A percentile compares a stretch with the other conserved stretches of the same genome.
phyloP scores from a whole-genome alignment of 2,888 invertebrate genomes.

The Chorisops tibialis region DNA sequence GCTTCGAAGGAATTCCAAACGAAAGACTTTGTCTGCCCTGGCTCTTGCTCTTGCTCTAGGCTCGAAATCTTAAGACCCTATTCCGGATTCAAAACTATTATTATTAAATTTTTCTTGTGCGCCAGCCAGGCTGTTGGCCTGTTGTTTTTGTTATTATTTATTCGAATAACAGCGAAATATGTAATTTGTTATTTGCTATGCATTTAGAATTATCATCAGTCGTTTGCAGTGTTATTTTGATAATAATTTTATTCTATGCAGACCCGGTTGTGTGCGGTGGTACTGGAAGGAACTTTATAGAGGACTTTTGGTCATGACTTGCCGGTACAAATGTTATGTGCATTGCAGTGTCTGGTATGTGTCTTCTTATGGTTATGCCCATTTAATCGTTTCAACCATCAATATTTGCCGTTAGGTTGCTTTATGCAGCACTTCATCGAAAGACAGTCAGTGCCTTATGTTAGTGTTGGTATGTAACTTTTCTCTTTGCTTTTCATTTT shows the following conservation, averaged over 20 bases:
- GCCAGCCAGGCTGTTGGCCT: no score
- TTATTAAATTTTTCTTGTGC: no score
- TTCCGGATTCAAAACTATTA: no score
- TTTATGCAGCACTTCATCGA: slow-evolving; percentile 27
- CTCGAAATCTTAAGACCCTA: no score
- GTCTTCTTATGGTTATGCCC: slow-evolving; percentile 29
- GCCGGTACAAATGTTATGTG: neutral
- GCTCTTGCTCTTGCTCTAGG: no score
- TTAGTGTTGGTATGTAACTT: slow-evolving; percentile 31
- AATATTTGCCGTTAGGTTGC: slow-evolving; percentile 33
- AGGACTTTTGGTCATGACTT: slow-evolving; percentile 18
- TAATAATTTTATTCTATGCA: neutral
- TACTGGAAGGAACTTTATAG: no score
- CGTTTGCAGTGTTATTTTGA: slow-evolving; percentile 8
- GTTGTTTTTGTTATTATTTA: no score
- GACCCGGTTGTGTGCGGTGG: no score
- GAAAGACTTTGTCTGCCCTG: no score
- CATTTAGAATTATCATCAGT: slow-evolving; percentile 14
- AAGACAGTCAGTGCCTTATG: no score
- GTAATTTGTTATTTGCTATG: slow-evolving; percentile 13
- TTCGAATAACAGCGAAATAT: neutral
- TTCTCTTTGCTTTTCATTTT: neutral
- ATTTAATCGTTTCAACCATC: slow-evolving; percentile 29
- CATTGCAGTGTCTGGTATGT: neutral
- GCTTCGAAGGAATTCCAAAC: no score